Base-by-base conservation (phyloP, 2,888 invertebrate species). In the Abrostola tripartita region DNA sequence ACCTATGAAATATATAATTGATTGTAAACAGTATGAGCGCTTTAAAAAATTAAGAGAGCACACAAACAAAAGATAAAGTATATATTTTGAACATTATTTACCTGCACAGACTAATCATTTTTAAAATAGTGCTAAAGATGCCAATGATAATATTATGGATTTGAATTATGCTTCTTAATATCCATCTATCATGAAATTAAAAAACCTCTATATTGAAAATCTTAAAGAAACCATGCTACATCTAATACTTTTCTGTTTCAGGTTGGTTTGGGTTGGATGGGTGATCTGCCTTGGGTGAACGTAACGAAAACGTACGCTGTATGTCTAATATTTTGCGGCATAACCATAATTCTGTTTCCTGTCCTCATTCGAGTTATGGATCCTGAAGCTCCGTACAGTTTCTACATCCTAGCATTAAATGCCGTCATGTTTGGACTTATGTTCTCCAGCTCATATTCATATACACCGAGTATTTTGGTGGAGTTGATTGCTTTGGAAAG, bases 381-480 rank as follows among this genome's bases (percentile, higher is more conserved):
- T 47, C 85, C 91, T 0, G 78, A 80, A 36, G 83, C 85, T 10
- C 88, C 92, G 0, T 88, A 90, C 77, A 93, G 95, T 76, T 96
- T 95, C 82, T 91, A 93, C 72, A 84, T 95, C 37, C 81, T 96
- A 49, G 93, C 95, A 8, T 68, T 91, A 44, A 94, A 95, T 61
- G 96, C 96, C 37, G 96, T 96, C 1, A 89, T 97, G 47, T 99
- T 98, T 86, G 99, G 99, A 0, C 95, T 99, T 52, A 97, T 97
- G 83, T 98, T 99, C 87, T 98, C 98, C 44, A 98, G 98, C 82
- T 98, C 97, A 66, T 99, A 98, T 88, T 97, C 98, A 0, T 97
- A 99, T 80, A 98, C 98, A 0, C 98, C 98, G 0, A 97, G 98
- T 83, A 98, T 99, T 82, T 94, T 99, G 78, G 98, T 98, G 37